Conservation (phyloP, 1,140 invertebrate genomes). For the Orussus abietinus region DNA sequence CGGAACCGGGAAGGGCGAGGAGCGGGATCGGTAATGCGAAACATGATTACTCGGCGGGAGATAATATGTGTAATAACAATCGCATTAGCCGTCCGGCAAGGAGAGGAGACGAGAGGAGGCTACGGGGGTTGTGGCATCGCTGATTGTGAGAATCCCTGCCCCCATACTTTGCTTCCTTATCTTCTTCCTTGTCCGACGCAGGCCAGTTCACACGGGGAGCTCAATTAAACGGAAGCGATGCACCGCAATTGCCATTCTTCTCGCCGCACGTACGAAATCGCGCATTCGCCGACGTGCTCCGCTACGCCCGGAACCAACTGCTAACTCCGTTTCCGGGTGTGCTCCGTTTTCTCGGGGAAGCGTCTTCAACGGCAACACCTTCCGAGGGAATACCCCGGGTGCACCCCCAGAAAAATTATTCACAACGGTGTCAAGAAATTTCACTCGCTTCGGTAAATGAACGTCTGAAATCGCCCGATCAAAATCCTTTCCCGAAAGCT, state of each 20-base stretch:
- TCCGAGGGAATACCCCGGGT: too few relatives aligned
- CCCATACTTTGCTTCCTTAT: too few relatives aligned
- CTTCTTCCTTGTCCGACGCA: background rate
- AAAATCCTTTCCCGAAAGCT: too few relatives aligned
- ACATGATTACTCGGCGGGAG: constrained; percentile 49
- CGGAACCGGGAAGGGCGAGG: constrained; percentile 19
- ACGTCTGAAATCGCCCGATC: too few relatives aligned
- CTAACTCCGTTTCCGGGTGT: background rate
- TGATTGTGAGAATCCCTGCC: too few relatives aligned
- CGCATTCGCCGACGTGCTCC: too few relatives aligned
- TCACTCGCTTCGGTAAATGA: too few relatives aligned
- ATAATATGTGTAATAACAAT: constrained; percentile 51
- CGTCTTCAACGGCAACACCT: background rate
- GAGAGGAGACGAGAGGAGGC: constrained; percentile 17
- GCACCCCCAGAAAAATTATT: too few relatives aligned
- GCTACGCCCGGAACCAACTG: too few relatives aligned
- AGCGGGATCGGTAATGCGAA: constrained; percentile 43
- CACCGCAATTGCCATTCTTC: background rate
- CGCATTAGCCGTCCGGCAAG: constrained; percentile 39
- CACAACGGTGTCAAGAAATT: too few relatives aligned
- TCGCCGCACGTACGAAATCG: background rate
- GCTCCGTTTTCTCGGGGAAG: background rate
- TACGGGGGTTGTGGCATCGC: constrained; percentile 18
- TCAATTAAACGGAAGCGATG: constrained; percentile 3
- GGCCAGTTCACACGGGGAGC: background rate